Percentiles rank a stretch among this genome's conserved stretches.
phyloP scores from a whole-genome alignment of 2,888 invertebrate genomes.

The Cryptus viduatorius region DNA sequence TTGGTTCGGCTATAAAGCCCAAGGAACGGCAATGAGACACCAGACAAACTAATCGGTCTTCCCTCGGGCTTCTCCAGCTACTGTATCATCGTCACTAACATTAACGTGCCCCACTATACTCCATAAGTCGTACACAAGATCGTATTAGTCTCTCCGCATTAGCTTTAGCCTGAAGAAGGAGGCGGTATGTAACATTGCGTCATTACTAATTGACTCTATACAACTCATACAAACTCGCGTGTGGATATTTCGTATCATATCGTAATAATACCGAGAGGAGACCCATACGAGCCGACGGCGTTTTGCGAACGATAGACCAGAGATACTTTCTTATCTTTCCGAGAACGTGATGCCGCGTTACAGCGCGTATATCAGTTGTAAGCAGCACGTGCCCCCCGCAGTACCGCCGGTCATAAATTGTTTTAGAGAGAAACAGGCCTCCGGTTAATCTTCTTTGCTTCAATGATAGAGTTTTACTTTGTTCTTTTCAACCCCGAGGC shows the following conservation, averaged over 20 bases:
- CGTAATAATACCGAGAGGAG: not conserved
- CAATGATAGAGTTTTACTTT: not conserved
- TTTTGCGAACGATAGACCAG: slow-evolving; percentile 24
- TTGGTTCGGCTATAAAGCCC: slow-evolving; percentile 49
- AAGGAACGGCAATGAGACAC: slow-evolving; percentile 54
- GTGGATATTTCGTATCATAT: slow-evolving; percentile 12
- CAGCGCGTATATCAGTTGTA: not conserved
- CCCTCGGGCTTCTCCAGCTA: slow-evolving; percentile 55
- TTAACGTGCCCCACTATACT: slow-evolving; percentile 13
- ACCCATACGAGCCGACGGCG: slow-evolving; percentile 1
- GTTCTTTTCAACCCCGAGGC: not conserved
- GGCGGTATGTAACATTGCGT: slow-evolving; percentile 55
- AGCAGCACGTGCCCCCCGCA: not conserved
- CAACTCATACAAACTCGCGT: slow-evolving; percentile 27
- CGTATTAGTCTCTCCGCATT: slow-evolving; percentile 23
- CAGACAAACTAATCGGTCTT: slow-evolving; percentile 62
- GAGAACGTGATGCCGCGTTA: slow-evolving; percentile 11
- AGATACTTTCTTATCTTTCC: slow-evolving; percentile 53
- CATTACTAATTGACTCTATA: slow-evolving; percentile 53
- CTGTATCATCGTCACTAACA: slow-evolving; percentile 20
- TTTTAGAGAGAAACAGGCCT: not conserved
- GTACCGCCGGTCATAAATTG: not conserved
- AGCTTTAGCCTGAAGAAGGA: slow-evolving; percentile 2
- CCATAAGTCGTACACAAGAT: not conserved
- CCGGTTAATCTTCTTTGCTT: not conserved